These are phyloP conservation scores for Eupsilia transversa DNA, from an alignment of 2,888 invertebrate genomes.

Conservation along the genomic window DNA sequence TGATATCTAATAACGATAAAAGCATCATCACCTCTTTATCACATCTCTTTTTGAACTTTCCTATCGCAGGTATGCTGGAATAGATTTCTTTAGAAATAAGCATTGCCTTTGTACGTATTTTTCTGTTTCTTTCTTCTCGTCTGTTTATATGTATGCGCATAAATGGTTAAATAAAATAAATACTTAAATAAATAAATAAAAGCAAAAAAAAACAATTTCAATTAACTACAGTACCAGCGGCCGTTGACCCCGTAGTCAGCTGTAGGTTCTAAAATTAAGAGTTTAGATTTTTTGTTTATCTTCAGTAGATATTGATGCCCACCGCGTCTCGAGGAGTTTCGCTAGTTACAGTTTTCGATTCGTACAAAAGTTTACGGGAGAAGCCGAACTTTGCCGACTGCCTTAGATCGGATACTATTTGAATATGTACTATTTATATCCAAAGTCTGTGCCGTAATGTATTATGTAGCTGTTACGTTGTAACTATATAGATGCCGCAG, in stretches of 20 bases:
- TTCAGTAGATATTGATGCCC: background rate
- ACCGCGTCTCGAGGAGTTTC: background rate
- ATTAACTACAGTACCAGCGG: background rate
- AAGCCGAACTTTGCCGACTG: slow-evolving; percentile 21
- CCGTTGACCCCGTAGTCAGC: background rate
- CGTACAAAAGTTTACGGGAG: slow-evolving; percentile 2
- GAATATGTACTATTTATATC: slow-evolving; percentile 35
- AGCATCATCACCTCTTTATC: too few species aligned
- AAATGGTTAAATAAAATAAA: too few species aligned
- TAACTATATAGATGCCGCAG: background rate
- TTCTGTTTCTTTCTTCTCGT: too few species aligned
- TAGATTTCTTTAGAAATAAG: too few species aligned
- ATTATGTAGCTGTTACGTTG: slow-evolving; percentile 21
- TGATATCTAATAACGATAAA: background rate
- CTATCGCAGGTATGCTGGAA: too few species aligned
- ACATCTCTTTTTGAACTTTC: too few species aligned
- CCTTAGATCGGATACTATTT: slow-evolving; percentile 28
- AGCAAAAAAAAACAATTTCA: too few species aligned
- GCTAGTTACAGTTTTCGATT: background rate
- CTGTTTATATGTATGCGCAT: too few species aligned
- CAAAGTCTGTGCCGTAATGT: slow-evolving; percentile 51
- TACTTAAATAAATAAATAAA: too few species aligned
- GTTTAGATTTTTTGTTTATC: background rate
- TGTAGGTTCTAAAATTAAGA: background rate
- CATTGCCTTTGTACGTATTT: too few species aligned